A percentile compares a stretch with the other conserved stretches of the same genome.
phyloP scores from a whole-genome alignment of 2,888 invertebrate species.

The Liopterus haemorrhoidalis region DNA sequence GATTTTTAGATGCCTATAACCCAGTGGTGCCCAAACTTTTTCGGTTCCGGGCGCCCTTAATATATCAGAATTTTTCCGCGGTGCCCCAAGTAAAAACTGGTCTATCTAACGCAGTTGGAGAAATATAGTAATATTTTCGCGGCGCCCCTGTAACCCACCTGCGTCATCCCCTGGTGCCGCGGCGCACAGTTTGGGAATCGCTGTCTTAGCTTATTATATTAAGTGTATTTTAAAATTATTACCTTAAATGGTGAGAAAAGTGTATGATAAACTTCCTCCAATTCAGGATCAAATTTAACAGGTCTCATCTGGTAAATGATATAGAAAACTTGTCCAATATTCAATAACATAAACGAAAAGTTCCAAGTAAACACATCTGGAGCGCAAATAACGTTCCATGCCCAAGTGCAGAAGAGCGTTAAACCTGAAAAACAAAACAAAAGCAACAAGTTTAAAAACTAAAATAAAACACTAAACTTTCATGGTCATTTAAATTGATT shows the following conservation, averaged over 20 bases:
- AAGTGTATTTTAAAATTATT: constrained; percentile 32
- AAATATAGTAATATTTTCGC: too few relatives aligned
- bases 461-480: too few relatives aligned
- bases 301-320: constrained; percentile 76
- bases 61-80: too few relatives aligned
- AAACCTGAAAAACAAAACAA: constrained; percentile 68
- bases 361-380: constrained; percentile 87
- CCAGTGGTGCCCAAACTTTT: too few relatives aligned
- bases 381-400: constrained; percentile 84
- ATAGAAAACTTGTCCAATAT: constrained; percentile 73
- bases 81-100: too few relatives aligned
- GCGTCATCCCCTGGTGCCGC: too few relatives aligned
- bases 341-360: constrained; percentile 73
- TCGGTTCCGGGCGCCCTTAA: too few relatives aligned
- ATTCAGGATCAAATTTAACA: constrained; percentile 74
- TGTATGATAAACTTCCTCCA: constrained; percentile 73
- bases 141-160: too few relatives aligned
- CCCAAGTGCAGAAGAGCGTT: constrained; percentile 76
- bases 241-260: constrained; percentile 79
- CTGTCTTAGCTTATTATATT: constrained; percentile 1
- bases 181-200: too few relatives aligned
- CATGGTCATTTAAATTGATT: too few relatives aligned
- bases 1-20: neutral
- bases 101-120: too few relatives aligned
- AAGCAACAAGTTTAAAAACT: too few relatives aligned